These are phyloP conservation scores for Neodiprion virginianus DNA, from an alignment of 1,140 invertebrate species.

Conservation along the genomic window DNA sequence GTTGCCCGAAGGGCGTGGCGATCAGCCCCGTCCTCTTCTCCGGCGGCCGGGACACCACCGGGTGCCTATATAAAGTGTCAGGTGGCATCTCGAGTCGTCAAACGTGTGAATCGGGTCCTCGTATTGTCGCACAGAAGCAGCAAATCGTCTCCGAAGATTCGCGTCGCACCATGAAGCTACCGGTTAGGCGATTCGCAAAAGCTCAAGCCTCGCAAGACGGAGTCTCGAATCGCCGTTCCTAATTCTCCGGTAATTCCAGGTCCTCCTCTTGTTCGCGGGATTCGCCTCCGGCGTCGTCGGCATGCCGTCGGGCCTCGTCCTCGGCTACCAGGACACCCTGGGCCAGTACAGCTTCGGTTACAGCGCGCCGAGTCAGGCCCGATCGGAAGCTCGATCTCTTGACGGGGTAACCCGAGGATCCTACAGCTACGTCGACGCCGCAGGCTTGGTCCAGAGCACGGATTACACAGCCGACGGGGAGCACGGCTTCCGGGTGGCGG, in stretches of 20 bases:
- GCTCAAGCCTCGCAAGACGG: background rate
- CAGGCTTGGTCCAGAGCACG: slow-evolving; percentile 59
- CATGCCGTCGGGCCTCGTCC: slow-evolving; percentile 33
- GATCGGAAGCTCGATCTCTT: slow-evolving; percentile 55
- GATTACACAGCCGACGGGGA: slow-evolving; percentile 49
- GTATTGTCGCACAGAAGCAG: background rate
- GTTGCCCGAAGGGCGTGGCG: background rate
- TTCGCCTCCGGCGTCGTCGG: slow-evolving; percentile 15
- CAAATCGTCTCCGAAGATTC: background rate
- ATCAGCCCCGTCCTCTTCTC: background rate
- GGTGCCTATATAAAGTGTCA: background rate
- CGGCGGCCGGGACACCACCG: background rate
- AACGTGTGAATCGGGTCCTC: background rate
- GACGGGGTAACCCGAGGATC: slow-evolving; percentile 48
- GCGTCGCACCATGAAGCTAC: slow-evolving; percentile 6
- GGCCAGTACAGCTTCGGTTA: slow-evolving; percentile 66
- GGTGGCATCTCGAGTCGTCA: background rate
- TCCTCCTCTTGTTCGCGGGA: slow-evolving; percentile 31
- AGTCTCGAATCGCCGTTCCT: slow-evolving; percentile 12
- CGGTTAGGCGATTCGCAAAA: slow-evolving; percentile 10
- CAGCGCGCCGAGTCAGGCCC: slow-evolving; percentile 56
- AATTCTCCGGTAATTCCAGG: slow-evolving; percentile 7
- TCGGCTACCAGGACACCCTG: slow-evolving; percentile 61
- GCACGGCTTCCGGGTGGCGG: slow-evolving; percentile 62
- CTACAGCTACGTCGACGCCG: slow-evolving; percentile 63